Conservation (phyloP, 2,113 vertebrate species). For the Megaptera novaeangliae region DNA sequence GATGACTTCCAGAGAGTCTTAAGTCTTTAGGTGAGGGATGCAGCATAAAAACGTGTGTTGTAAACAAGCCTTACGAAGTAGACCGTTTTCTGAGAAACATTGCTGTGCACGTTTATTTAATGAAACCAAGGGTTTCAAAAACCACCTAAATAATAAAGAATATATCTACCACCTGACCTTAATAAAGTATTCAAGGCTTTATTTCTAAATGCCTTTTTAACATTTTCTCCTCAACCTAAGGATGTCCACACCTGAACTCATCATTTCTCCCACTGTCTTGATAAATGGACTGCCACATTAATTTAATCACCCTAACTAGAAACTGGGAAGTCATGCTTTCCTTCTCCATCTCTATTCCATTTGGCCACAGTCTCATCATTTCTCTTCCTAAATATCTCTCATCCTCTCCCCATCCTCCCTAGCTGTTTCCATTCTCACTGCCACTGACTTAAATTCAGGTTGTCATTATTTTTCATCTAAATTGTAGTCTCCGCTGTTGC, state of each 20-base stretch:
- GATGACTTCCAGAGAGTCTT: neutral
- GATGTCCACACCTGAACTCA: neutral
- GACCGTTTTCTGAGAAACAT: neutral
- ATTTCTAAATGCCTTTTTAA: neutral
- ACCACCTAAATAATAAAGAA: neutral
- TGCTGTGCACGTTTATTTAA: neutral
- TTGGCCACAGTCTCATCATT: neutral
- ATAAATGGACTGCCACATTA: neutral
- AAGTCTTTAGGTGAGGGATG: neutral
- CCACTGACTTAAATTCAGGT: neutral
- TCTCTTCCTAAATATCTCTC: neutral
- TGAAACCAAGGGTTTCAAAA: neutral
- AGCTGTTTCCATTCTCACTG: neutral
- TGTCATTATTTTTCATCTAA: neutral
- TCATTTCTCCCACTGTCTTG: neutral
- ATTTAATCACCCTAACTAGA: neutral
- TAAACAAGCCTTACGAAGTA: neutral
- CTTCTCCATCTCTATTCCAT: neutral
- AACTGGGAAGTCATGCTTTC: neutral
- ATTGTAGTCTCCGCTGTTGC: neutral
- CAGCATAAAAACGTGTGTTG: neutral
- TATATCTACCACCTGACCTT: neutral
- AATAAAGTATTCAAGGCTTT: neutral
- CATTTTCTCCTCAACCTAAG: neutral
- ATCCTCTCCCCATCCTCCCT: neutral